Evolutionary conservation across 2,888 invertebrate species (phyloP), one percentile per base, ranked within the genome.

Genomic region (Acronicta aceris): DNA sequence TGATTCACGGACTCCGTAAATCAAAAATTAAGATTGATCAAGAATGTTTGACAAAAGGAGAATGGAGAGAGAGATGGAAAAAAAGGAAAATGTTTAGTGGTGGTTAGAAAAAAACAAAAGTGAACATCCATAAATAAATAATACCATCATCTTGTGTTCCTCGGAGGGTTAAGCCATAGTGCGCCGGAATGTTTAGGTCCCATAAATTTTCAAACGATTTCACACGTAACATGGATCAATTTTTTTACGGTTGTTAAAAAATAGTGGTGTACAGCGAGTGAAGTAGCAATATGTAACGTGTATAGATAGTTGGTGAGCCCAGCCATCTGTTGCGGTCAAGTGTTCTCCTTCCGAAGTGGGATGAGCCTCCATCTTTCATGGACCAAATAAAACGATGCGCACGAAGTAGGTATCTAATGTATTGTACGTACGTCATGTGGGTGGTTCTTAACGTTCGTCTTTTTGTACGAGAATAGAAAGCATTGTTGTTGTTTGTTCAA

Each of bases 311-410:
- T 69, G 81, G 85, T 74, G 76, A 79, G 82, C 76, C 76, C 75
- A 78, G 86, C 89, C 90, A 92, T 92, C 90, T 92, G 92, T 91
- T 91, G 92, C 89, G 90, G 91, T 90, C 86, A 87, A 88, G 88
- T 84, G 86, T 81, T 81, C 87, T 84, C 81, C 82, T 82, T 80
- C 81, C 78, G 79, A 82, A 89, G 85, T 84, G 84, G 83, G 83
- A 85, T 85, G 85, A 83, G 83, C 78, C 81, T 78, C 84, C 84
- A 88, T 89, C 83, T 82, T 88, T 89, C 88, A 86, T 83, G 82
- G 79, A 82, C 84, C 81, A 81, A 89, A 88, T 89, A 87, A 88
- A 89, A 89, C 81, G 79, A 79, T 81, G 81, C 72, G 69, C 67
- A 53, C 59, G 65, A 61, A 65, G 58, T 76, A 59, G 17, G 50